A percentile compares a stretch with the other conserved stretches of the same genome.
phyloP scores from a whole-genome alignment of 2,797 vertebrate species.

The Gymnopithys bicolor region DNA sequence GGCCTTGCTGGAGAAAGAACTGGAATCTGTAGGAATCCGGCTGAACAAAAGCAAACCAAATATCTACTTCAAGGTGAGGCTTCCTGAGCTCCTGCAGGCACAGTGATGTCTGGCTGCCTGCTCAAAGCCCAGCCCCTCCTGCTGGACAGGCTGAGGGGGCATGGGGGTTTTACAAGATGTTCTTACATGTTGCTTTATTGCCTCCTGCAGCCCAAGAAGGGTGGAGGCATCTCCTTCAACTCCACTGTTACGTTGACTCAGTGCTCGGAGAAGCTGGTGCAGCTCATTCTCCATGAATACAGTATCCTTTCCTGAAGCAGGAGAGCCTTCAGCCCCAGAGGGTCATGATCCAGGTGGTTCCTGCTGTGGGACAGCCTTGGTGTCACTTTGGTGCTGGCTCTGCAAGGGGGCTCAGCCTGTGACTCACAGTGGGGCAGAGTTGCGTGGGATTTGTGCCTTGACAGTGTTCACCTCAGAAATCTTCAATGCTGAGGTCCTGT shows the following conservation, averaged over 20 bases:
- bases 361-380: background rate
- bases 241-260: slow-evolving; percentile 94
- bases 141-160: background rate
- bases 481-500: slow-evolving; percentile 97
- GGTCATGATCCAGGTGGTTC: background rate
- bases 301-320: slow-evolving; percentile 88
- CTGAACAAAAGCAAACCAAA: slow-evolving; percentile 96
- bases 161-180: background rate
- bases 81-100: background rate
- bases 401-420: fast-evolving
- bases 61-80: slow-evolving; percentile 97
- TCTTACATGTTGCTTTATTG: background rate
- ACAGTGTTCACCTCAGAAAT: slow-evolving; percentile 85
- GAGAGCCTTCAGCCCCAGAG: background rate
- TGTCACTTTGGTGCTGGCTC: background rate
- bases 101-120: background rate
- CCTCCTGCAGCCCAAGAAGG: slow-evolving; percentile 91
- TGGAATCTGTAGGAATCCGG: slow-evolving; percentile 96
- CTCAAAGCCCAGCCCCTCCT: fast-evolving
- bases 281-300: slow-evolving; percentile 97
- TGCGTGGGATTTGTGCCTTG: slow-evolving; percentile 61
- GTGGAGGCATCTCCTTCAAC: slow-evolving; percentile 97
- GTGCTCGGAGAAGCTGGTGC: slow-evolving; percentile 96
- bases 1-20: slow-evolving; percentile 91
- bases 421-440: fast-evolving